Evolutionary conservation across 2,113 vertebrate species (phyloP), one percentile per base, ranked within the genome.

Genomic region (Mobula birostris): DNA sequence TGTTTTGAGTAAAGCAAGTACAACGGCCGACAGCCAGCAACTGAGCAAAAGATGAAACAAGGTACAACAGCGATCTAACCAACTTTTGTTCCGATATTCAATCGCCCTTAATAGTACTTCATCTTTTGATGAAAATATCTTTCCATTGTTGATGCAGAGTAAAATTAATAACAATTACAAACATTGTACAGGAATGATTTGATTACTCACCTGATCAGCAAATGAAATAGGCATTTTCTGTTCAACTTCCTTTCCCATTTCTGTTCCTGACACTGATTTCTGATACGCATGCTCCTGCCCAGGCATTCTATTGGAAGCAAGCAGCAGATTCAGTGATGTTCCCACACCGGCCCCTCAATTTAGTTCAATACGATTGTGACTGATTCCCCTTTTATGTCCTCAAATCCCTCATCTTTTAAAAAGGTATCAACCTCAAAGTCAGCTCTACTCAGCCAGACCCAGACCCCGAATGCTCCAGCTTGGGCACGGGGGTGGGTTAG

Each of bases 171-270:
- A 93, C 1, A 74, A 48, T 93, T 74, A 7, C 68, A 93, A 40
- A 74, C 21, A 56, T 36, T 36, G 17, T 56, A n/a, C 1, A 76
- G 48, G 11, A 76, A 14, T 0, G 0, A 76, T 14, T 7, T 0
- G 0, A 76, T 14, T 15, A 93, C 70, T 29, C 36, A 93, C 91
- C 90, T 74, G 90, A 93, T 93, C 91, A 93, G 91, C 70, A 93
- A 93, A 93, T 36, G 91, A 74, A 93, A 68, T 12, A 56, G 91
- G 70, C 24, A 74, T 74, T 40, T 93, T 93, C 91, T 93, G 91
- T 40, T 93, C 91, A 76, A 48, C 70, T 56, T 74, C 91, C 70
- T 93, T 93, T 9, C 70, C 91, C 68, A 48, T 48, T 74, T 93
- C 91, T 76, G 91, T 56, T 93, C 68, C 91, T 2, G 36, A 93